Evolutionary conservation across 2,888 invertebrate species (phyloP).

Genomic region (Meloe dianella): DNA sequence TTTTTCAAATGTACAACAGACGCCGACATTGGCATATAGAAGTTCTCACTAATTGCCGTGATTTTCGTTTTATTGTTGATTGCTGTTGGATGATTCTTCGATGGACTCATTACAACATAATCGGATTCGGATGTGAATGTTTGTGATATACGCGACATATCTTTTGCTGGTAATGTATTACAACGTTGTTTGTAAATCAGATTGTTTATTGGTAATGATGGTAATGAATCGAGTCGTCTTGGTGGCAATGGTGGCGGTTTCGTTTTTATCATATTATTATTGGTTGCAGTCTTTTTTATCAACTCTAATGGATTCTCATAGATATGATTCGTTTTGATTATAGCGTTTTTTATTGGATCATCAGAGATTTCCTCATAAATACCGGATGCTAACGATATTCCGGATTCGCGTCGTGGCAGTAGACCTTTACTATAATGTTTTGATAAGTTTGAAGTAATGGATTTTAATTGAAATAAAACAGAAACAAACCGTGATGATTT

Average conservation of each 20-base stretch:
- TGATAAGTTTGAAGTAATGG: background rate
- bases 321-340: slow-evolving; percentile 44
- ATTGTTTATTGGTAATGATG: slow-evolving; percentile 11
- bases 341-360: slow-evolving; percentile 30
- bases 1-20: slow-evolving; percentile 48
- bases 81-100: slow-evolving; percentile 34
- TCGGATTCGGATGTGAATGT: slow-evolving; percentile 52
- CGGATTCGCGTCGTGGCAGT: slow-evolving; percentile 64
- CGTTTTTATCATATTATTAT: slow-evolving; percentile 32
- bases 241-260: slow-evolving; percentile 62
- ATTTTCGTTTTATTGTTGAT: slow-evolving; percentile 38
- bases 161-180: slow-evolving; percentile 55
- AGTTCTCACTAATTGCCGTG: slow-evolving; percentile 41
- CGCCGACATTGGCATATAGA: slow-evolving; percentile 56
- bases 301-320: slow-evolving; percentile 59
- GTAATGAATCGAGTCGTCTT: slow-evolving; percentile 46
- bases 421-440: slow-evolving; percentile 33
- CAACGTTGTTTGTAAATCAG: slow-evolving; percentile 47
- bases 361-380: slow-evolving; percentile 75
- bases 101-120: slow-evolving; percentile 55
- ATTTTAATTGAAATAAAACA: background rate
- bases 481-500: slow-evolving; percentile 23
- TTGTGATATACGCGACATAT: slow-evolving; percentile 53
- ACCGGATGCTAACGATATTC: slow-evolving; percentile 68
- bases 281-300: slow-evolving; percentile 46